Conservation (phyloP, 1,140 invertebrate genomes). For the Drosophila sp. region DNA sequence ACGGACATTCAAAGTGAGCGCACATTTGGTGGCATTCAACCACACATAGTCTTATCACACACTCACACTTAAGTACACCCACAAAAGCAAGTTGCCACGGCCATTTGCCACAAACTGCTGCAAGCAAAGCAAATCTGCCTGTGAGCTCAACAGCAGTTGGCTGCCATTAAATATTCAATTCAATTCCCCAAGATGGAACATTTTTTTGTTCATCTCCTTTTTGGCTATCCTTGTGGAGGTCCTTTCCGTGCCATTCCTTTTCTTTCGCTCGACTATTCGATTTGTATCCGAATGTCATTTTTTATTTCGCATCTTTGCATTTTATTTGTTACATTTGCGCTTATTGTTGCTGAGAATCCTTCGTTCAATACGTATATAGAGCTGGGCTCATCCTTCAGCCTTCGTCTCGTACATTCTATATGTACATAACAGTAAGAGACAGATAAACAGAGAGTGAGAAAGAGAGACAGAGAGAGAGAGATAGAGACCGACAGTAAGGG, state of each 20-base stretch:
- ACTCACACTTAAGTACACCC: conserved; percentile 8
- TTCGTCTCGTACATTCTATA: conserved; percentile 7
- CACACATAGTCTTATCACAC: conserved; percentile 29
- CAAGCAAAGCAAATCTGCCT: conserved; percentile 16
- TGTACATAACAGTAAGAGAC: conserved; percentile 11
- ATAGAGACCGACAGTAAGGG: conserved; percentile 2
- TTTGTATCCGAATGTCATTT: conserved; percentile 84
- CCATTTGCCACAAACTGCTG: not conserved
- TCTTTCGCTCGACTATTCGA: conserved; percentile 58
- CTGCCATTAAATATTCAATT: conserved; percentile 82
- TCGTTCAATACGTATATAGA: conserved; percentile 32
- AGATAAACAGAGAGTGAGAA: not conserved
- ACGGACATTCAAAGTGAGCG: conserved; percentile 34
- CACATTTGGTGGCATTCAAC: conserved; percentile 36
- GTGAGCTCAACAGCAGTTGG: conserved; percentile 65
- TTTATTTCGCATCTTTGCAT: conserved; percentile 81
- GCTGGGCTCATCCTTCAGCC: conserved; percentile 2
- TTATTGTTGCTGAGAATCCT: conserved; percentile 48
- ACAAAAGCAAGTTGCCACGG: conserved; percentile 7
- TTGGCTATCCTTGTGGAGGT: not conserved
- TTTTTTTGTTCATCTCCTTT: conserved; percentile 11
- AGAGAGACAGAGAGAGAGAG: not conserved
- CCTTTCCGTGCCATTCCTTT: conserved; percentile 18
- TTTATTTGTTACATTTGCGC: conserved; percentile 81
- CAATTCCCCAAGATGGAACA: conserved; percentile 48